phyloP scores from a whole-genome alignment of 2,797 vertebrate genomes.

The Aulostomus chinensis region DNA sequence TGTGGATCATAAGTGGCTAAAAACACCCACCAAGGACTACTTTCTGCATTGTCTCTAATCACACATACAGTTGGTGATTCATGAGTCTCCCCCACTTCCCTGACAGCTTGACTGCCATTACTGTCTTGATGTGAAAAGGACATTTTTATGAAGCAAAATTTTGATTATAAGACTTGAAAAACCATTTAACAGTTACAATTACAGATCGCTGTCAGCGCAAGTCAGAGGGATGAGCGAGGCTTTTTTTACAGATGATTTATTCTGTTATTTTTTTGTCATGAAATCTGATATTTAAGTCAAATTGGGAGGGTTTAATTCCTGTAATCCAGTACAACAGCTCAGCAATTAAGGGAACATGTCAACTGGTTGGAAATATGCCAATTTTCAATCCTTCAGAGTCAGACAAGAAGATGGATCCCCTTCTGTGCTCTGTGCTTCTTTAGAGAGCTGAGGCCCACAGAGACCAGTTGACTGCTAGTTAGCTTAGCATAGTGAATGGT shows the following conservation, averaged over 20 bases:
- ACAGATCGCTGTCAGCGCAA: no score
- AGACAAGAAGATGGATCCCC: no score
- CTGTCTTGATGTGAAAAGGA: conserved; percentile 5
- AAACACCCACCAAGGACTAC: conserved; percentile 25
- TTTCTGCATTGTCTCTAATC: conserved; percentile 34
- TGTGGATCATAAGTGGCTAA: conserved; percentile 15
- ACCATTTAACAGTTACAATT: no score
- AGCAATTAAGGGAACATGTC: no score
- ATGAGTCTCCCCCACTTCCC: not conserved
- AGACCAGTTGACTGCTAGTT: no score
- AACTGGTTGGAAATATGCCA: no score
- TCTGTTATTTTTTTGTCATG: not conserved
- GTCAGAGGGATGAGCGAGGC: no score
- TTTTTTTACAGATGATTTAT: not conserved
- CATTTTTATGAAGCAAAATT: conserved; percentile 32
- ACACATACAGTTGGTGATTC: conserved; percentile 21
- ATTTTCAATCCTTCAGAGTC: no score
- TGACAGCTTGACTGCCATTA: conserved; percentile 12
- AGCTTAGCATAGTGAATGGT: no score
- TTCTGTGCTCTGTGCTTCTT: no score
- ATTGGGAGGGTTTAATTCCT: conserved; percentile 1
- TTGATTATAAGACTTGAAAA: not conserved
- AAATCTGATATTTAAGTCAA: conserved; percentile 2
- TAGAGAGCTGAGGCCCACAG: no score
- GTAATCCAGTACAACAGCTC: not conserved